Evolutionary conservation across 2,888 invertebrate genomes (phyloP).

Genomic region (Dicyrtoma fusca): DNA sequence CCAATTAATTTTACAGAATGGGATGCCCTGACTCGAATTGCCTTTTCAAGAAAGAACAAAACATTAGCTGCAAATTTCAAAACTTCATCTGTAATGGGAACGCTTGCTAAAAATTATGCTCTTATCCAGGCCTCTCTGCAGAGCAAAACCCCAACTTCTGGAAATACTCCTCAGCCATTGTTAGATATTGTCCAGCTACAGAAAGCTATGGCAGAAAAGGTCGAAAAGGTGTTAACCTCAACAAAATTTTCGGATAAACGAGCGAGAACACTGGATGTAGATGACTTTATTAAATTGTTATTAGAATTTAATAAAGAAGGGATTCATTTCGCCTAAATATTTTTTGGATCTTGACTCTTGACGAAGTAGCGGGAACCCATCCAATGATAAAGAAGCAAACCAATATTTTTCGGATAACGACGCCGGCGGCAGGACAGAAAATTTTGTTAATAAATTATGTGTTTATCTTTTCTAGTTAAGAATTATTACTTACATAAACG

Average conservation of each 20-base stretch:
- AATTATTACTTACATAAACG: too few species aligned
- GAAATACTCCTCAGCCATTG: not conserved
- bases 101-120: constrained; percentile 78
- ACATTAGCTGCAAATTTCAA: constrained; percentile 88
- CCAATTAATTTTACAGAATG: constrained; percentile 95
- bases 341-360: not conserved
- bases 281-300: constrained; percentile 79
- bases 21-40: constrained; percentile 96
- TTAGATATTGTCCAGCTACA: constrained; percentile 37
- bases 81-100: constrained; percentile 78
- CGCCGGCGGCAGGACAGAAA: too few species aligned
- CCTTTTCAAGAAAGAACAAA: constrained; percentile 96
- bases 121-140: constrained; percentile 17
- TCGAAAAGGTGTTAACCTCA: constrained; percentile 73
- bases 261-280: constrained; percentile 92
- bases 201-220: constrained; percentile 69
- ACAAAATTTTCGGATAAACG: constrained; percentile 75
- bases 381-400: too few species aligned
- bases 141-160: not conserved
- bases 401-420: too few species aligned
- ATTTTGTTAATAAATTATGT: too few species aligned
- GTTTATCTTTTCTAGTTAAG: too few species aligned
- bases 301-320: constrained; percentile 80
- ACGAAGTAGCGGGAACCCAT: not conserved
- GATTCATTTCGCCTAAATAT: constrained; percentile 80